Percentiles rank a stretch among this genome's conserved stretches.
phyloP scores from a whole-genome alignment of 1,140 invertebrate species.

The Brachionus koreanus region DNA sequence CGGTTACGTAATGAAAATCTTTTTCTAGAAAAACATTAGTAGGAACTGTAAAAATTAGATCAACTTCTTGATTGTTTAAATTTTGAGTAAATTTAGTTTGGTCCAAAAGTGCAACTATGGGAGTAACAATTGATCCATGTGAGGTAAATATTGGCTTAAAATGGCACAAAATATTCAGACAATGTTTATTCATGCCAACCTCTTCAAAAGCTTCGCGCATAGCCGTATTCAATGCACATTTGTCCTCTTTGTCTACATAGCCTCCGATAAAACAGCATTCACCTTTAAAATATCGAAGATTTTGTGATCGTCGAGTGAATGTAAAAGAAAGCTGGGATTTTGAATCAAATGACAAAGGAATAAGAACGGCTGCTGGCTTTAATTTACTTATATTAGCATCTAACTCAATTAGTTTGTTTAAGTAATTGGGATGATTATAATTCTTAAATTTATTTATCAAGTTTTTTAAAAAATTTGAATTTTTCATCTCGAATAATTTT shows the following conservation, averaged over 20 bases:
- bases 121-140: constrained; percentile 40
- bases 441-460: not conserved
- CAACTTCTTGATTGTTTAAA: constrained; percentile 46
- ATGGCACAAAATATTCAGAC: constrained; percentile 39
- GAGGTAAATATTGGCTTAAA: constrained; percentile 40
- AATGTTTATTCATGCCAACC: constrained; percentile 36
- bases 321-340: not conserved
- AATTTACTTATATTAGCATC: not conserved
- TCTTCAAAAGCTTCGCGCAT: constrained; percentile 46
- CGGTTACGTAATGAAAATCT: not conserved
- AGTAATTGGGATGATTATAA: not conserved
- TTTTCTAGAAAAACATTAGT: constrained; percentile 39
- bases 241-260: constrained; percentile 44
- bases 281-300: constrained; percentile 15
- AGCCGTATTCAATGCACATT: constrained; percentile 28
- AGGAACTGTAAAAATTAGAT: constrained; percentile 44
- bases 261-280: constrained; percentile 46
- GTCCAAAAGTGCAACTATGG: constrained; percentile 45
- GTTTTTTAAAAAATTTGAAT: not conserved
- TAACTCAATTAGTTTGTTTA: not conserved
- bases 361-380: constrained; percentile 19
- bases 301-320: constrained; percentile 45
- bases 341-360: constrained; percentile 4
- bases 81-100: constrained; percentile 39
- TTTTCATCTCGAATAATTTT: no score